Base-by-base conservation (phyloP, 2,113 vertebrate genomes). In the Oryzias woworae region DNA sequence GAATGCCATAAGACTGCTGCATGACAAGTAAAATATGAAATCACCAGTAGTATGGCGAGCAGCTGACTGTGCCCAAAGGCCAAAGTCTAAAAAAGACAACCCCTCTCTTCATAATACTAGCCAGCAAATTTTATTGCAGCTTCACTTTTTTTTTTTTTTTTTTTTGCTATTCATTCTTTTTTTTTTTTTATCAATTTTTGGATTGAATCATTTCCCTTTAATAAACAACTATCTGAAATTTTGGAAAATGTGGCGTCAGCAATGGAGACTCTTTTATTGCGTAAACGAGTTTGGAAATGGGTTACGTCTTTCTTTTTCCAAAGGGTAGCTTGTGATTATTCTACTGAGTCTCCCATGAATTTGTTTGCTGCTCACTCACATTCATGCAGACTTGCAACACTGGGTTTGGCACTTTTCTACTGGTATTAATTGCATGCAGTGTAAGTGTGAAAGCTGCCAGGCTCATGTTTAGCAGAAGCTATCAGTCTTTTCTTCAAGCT, bases 391-490 rank as follows among this genome's bases (percentile, higher is more conserved):
- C 42, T 3, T 16, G 3, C 10, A 60, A 45, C 41, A 6, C 41
- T 70, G 44, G 71, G 36, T 53, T 28, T 43, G 50, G 50, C 41
- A 58, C 45, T 42, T 81, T 71, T 59, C 36, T 55, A 23, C 14
- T 18, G 14, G 48, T 78, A 68, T 64, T 62, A 69, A 54, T 65
- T 73, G 62, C 55, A 14, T 43, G 18, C 15, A 47, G 17, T 64
- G 24, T 13, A 28, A 22, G 41, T 23, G 31, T 62, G 47, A 23
- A 48, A 51, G 52, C 14, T 70, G 18, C 44, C 36, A 54, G 14
- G 3, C 2, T 36, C 36, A 2, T 36, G 36, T 36, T 12, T 36
- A 36, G 36, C 36, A 36, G 36, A 36, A 36, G 36, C 36, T 36
- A 12, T 3, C 36, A 10, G 10, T 12, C 10, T 8, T 36, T 36